Evolutionary conservation across 2,113 vertebrate species (phyloP).

Genomic region (Cryptoleucopteryx plumbea): DNA sequence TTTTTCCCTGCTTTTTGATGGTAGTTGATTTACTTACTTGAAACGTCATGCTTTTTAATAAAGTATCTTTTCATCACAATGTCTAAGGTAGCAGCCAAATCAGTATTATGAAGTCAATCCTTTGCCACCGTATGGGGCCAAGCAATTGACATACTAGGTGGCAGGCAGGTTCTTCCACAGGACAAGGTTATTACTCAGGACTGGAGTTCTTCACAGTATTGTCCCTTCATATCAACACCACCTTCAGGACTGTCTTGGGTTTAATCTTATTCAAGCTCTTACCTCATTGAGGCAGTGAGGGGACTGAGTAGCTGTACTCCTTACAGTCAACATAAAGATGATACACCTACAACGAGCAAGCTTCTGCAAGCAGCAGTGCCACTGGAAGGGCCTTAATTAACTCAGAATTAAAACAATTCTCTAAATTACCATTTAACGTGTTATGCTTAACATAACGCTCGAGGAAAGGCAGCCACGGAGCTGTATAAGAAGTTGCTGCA

Average conservation of each 20-base stretch:
- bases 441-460: accelerated
- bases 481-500: background rate
- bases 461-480: background rate
- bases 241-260: background rate
- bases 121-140: background rate
- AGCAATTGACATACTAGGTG: background rate
- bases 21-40: background rate
- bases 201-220: background rate
- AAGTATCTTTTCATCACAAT: background rate
- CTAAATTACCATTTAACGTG: background rate
- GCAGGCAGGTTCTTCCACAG: background rate
- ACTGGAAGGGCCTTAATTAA: background rate
- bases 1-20: background rate
- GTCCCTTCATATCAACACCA: background rate
- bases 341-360: background rate
- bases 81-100: background rate
- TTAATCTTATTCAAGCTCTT: background rate
- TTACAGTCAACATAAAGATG: background rate
- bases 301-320: background rate
- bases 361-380: background rate
- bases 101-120: background rate
- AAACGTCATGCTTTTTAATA: background rate
- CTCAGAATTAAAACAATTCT: background rate
- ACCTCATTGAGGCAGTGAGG: background rate
- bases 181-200: background rate